Evolutionary conservation across 2,797 vertebrate genomes (phyloP).

Genomic region (Amniataba percoides): DNA sequence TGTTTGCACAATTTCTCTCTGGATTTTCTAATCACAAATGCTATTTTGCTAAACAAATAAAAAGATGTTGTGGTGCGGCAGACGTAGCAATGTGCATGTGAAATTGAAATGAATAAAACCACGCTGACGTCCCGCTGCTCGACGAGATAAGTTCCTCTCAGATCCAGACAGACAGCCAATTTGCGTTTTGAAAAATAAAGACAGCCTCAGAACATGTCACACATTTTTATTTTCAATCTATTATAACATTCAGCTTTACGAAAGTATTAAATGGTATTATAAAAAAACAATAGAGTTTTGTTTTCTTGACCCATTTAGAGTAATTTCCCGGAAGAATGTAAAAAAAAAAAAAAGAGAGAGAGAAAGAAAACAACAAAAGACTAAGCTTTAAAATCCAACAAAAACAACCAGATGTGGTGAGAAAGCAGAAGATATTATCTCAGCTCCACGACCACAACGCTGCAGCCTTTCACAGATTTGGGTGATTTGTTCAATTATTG

Average conservation of each 20-base stretch:
- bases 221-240: conserved; percentile 8
- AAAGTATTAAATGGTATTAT: neutral
- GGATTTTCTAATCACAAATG: conserved; percentile 30
- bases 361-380: no score
- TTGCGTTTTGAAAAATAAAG: conserved; percentile 7
- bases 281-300: conserved; percentile 18
- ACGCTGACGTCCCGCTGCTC: neutral
- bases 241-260: neutral
- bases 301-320: conserved; percentile 44
- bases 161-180: neutral
- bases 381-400: conserved; percentile 37
- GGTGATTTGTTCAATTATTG: conserved; percentile 21
- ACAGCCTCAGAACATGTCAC: neutral
- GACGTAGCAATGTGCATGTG: neutral
- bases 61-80: conserved; percentile 21
- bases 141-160: neutral
- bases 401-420: conserved; percentile 47
- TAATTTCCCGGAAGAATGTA: conserved; percentile 23
- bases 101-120: conserved; percentile 25
- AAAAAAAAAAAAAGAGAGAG: conserved; percentile 27
- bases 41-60: conserved; percentile 28
- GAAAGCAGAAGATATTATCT: conserved; percentile 48
- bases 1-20: conserved; percentile 11
- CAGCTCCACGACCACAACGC: neutral
- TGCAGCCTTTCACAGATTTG: conserved; percentile 12